Evolutionary conservation across 2,888 invertebrate species (phyloP).

Genomic region (Lamproptera curius): DNA sequence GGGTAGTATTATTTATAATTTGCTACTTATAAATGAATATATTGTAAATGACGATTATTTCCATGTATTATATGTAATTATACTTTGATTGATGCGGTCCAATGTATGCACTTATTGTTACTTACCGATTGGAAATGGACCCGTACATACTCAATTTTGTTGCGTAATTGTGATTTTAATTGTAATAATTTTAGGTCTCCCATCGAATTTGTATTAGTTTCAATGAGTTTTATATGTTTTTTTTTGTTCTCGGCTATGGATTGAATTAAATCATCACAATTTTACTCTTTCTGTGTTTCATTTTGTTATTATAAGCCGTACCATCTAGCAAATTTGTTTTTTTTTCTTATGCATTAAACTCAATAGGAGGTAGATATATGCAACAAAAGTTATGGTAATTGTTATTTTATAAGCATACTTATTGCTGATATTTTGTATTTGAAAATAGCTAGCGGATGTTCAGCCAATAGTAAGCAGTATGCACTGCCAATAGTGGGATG

Average conservation of each 20-base stretch:
- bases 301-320: no score
- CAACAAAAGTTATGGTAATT: no score
- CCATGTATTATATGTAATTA: background rate
- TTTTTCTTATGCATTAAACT: no score
- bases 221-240: constrained; percentile 24
- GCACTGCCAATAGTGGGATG: no score
- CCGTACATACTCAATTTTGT: background rate
- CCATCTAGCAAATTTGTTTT: no score
- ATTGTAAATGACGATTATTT: background rate
- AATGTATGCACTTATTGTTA: constrained; percentile 5
- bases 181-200: constrained; percentile 16
- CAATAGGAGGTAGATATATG: no score
- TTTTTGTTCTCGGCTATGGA: constrained; percentile 63
- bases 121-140: background rate
- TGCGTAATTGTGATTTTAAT: constrained; percentile 11
- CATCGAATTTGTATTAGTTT: constrained; percentile 21
- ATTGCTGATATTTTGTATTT: no score
- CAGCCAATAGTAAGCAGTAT: no score
- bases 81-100: background rate
- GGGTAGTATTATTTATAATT: background rate
- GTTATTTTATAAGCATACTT: no score
- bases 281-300: constrained; percentile 47
- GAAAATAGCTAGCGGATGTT: no score
- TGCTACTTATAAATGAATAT: background rate
- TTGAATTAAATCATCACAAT: constrained; percentile 73